Conservation (phyloP, 1,140 invertebrate species). For the Danaus melanippus region DNA sequence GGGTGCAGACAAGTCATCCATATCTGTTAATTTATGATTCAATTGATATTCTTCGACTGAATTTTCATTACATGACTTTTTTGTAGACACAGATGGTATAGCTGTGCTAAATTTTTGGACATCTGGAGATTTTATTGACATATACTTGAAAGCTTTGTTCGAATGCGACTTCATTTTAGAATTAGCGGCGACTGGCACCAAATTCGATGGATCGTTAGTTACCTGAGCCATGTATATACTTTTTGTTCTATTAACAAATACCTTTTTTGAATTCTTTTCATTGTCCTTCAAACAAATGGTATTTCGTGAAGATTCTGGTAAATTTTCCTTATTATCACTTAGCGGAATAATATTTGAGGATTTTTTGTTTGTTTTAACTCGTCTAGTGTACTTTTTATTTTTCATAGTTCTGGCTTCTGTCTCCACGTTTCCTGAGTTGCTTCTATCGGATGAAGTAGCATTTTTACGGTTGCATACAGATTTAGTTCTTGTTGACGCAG, state of each 20-base stretch:
- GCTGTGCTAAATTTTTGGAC: too few relatives aligned
- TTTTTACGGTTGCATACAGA: slow-evolving; percentile 15
- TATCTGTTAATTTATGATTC: too few relatives aligned
- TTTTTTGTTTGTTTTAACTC: slow-evolving; percentile 26
- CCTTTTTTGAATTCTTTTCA: slow-evolving; percentile 17
- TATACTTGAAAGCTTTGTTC: too few relatives aligned
- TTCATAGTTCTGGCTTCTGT: slow-evolving; percentile 18
- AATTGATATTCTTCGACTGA: too few relatives aligned
- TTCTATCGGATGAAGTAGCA: slow-evolving; percentile 29
- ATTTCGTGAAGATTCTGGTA: slow-evolving; percentile 36
- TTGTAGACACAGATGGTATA: too few relatives aligned
- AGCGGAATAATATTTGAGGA: slow-evolving; percentile 11
- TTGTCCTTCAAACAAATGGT: slow-evolving; percentile 12
- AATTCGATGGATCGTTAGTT: slow-evolving; percentile 18
- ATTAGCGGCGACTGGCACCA: background rate
- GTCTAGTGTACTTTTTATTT: slow-evolving; percentile 31
- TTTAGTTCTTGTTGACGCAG: slow-evolving; percentile 20
- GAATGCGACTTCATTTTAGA: too few relatives aligned
- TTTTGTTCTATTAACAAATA: slow-evolving; percentile 32
- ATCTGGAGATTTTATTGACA: too few relatives aligned
- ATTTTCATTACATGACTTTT: too few relatives aligned
- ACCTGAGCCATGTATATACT: slow-evolving; percentile 33
- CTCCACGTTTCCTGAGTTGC: slow-evolving; percentile 15
- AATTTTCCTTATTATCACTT: slow-evolving; percentile 47
- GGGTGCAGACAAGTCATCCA: too few relatives aligned